Percentiles rank a stretch among this genome's conserved stretches.
These are phyloP conservation scores for Xiphophorus couchianus DNA, from an alignment of 2,113 vertebrate genomes.

Conservation along the genomic window DNA sequence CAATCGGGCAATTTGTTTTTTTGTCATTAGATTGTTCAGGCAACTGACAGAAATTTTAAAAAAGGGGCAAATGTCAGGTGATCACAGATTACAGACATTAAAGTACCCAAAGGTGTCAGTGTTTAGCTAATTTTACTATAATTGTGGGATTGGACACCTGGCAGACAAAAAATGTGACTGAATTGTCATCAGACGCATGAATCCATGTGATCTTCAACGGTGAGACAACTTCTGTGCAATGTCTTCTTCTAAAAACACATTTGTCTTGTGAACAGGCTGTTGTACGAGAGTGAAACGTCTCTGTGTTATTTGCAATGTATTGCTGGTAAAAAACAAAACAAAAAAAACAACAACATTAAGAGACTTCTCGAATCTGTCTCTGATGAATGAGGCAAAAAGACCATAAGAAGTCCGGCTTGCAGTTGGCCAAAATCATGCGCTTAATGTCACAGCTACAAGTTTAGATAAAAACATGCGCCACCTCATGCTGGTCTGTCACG, in stretches of 20 bases:
- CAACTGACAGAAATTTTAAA: conserved; percentile 43
- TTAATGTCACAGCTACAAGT: not conserved
- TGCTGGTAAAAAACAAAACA: not conserved
- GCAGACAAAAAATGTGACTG: conserved; percentile 9
- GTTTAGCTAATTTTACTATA: conserved; percentile 13
- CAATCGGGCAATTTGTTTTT: conserved; percentile 47
- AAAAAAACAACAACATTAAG: no score
- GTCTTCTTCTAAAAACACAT: no score
- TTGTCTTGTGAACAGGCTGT: not conserved
- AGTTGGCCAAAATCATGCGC: not conserved
- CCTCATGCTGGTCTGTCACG: not conserved
- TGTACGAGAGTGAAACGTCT: no score
- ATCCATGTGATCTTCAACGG: not conserved
- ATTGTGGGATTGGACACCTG: conserved; percentile 23
- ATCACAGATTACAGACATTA: conserved; percentile 36
- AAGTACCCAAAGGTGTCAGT: conserved; percentile 8
- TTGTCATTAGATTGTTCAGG: conserved; percentile 42
- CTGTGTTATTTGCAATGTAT: no score
- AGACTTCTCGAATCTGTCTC: no score
- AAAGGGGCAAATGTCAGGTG: conserved; percentile 56
- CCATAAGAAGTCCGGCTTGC: not conserved
- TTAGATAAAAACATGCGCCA: not conserved
- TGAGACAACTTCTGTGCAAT: not conserved
- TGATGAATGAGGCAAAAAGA: not conserved
- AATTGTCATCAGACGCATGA: not conserved